phyloP scores from a whole-genome alignment of 2,888 invertebrate species.

The Petrolisthes cinctipes region DNA sequence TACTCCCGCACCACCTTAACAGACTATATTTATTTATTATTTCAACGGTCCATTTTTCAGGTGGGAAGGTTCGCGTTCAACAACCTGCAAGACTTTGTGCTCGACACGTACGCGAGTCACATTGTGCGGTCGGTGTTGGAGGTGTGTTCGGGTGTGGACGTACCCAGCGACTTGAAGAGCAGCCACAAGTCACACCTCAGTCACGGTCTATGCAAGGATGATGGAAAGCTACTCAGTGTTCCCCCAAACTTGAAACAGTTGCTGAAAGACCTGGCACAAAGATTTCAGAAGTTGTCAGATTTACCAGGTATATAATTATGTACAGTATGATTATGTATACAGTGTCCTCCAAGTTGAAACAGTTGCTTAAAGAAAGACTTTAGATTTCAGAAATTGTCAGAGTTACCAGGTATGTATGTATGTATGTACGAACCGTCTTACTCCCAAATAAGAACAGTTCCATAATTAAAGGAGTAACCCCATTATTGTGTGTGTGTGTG shows the following conservation, averaged over 20 bases:
- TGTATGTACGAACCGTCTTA: neutral
- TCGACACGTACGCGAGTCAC: constrained; percentile 83
- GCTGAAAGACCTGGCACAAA: constrained; percentile 31
- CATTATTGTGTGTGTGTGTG: too few relatives aligned
- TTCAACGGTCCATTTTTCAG: constrained; percentile 22
- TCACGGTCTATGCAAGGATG: constrained; percentile 30
- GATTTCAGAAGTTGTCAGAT: constrained; percentile 48
- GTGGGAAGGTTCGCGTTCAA: constrained; percentile 83
- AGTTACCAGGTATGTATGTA: constrained; percentile 30
- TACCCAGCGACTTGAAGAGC: constrained; percentile 32
- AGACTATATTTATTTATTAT: neutral
- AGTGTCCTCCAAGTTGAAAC: constrained; percentile 1
- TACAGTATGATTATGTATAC: neutral
- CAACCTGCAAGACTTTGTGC: constrained; percentile 86
- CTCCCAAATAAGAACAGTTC: too few relatives aligned
- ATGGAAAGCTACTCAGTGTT: constrained; percentile 21
- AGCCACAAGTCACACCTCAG: constrained; percentile 45
- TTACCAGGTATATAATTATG: constrained; percentile 21
- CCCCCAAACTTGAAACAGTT: constrained; percentile 39
- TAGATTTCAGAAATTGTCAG: too few relatives aligned
- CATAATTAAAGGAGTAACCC: too few relatives aligned
- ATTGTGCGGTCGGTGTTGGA: constrained; percentile 81
- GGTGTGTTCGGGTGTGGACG: constrained; percentile 60
- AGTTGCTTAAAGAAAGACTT: too few relatives aligned
- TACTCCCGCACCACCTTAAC: too few relatives aligned